Percentiles rank a stretch among this genome's conserved stretches.
Evolutionary conservation across 2,888 invertebrate species (phyloP).

Genomic region (Pachliopta kotzebuea): DNA sequence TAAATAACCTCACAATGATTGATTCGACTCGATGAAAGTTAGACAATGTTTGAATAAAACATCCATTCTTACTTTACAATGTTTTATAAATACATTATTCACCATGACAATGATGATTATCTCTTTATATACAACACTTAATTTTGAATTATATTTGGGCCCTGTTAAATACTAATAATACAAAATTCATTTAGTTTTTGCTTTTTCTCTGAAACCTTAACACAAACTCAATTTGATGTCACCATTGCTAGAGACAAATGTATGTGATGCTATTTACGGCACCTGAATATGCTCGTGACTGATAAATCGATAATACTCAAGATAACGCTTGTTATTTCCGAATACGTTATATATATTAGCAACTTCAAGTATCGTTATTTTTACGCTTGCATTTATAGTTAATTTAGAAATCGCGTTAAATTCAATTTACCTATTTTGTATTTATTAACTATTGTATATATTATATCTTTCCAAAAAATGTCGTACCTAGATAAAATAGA

Average conservation of each 20-base stretch:
- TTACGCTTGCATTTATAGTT: neutral
- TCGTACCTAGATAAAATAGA: too few relatives aligned
- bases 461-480: too few relatives aligned
- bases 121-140: neutral
- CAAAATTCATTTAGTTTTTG: neutral
- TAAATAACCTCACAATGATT: constrained; percentile 17
- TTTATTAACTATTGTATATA: neutral
- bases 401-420: neutral
- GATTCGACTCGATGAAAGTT: constrained; percentile 18
- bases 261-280: neutral
- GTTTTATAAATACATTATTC: neutral
- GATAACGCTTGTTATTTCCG: constrained; percentile 19
- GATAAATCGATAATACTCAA: constrained; percentile 21
- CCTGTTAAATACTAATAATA: too few relatives aligned
- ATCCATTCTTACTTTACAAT: neutral
- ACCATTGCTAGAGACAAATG: constrained; percentile 6
- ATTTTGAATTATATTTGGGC: neutral
- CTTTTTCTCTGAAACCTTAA: neutral
- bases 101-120: too few relatives aligned
- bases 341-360: neutral
- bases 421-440: neutral
- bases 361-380: neutral
- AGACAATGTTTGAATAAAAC: neutral
- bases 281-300: constrained; percentile 5
- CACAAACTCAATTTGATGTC: constrained; percentile 6